Percentiles rank a stretch among this genome's conserved stretches.
Evolutionary conservation across 2,797 vertebrate genomes (phyloP).

Genomic region (Cyclura pinguis): DNA sequence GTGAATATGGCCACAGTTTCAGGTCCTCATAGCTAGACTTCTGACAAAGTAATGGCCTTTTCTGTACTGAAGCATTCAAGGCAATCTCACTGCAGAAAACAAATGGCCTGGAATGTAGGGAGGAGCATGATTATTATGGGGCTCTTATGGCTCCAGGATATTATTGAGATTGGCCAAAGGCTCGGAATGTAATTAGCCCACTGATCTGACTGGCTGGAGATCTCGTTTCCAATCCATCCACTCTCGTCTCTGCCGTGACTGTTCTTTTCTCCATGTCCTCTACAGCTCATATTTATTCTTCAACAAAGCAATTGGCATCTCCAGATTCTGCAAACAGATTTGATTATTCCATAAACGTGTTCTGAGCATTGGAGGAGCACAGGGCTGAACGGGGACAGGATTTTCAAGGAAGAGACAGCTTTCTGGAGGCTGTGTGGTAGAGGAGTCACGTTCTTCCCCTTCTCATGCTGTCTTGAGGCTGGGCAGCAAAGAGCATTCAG

Average conservation of each 20-base stretch:
- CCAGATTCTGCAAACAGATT: not conserved
- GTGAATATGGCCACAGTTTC: not conserved
- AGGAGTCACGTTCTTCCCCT: not conserved
- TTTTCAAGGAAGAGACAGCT: no score
- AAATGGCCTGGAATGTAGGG: constrained; percentile 1
- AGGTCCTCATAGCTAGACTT: not conserved
- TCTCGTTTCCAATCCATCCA: not conserved
- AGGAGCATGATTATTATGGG: not conserved
- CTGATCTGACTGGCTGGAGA: not conserved
- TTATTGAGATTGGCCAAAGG: constrained; percentile 24
- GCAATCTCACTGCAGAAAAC: not conserved
- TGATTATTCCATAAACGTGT: not conserved
- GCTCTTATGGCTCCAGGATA: constrained; percentile 18
- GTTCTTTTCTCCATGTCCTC: not conserved
- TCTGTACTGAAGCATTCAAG: constrained; percentile 18
- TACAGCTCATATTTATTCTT: not conserved
- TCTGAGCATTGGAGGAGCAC: no score
- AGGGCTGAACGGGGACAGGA: not conserved
- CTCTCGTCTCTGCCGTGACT: not conserved
- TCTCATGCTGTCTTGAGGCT: not conserved
- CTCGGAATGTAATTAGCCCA: not conserved
- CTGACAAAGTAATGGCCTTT: no score
- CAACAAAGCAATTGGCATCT: not conserved
- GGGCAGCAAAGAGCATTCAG: not conserved
- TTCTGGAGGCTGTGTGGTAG: not conserved